Conservation (phyloP, 2,113 vertebrate genomes). For the Natator depressus region DNA sequence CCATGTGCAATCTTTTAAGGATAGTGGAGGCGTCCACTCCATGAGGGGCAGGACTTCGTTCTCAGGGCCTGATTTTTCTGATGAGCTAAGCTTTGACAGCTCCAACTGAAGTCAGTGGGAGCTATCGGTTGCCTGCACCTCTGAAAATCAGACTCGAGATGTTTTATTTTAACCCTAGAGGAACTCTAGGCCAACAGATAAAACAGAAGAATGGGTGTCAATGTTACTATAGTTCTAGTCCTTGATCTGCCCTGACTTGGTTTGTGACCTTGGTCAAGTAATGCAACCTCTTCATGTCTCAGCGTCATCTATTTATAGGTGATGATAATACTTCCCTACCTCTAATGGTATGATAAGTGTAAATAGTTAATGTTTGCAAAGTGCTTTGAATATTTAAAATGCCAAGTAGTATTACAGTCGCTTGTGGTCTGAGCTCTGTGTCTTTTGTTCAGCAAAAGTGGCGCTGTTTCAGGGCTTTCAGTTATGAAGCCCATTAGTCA, state of each 20-base stretch:
- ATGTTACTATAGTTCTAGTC: not conserved
- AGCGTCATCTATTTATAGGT: not conserved
- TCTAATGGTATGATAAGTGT: not conserved
- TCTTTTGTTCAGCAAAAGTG: not conserved
- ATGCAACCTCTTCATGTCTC: not conserved
- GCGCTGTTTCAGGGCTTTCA: not conserved
- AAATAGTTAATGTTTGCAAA: not conserved
- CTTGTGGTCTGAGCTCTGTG: not conserved
- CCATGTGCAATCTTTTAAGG: not conserved
- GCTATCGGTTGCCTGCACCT: not conserved
- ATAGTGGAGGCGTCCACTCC: not conserved
- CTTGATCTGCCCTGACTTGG: not conserved
- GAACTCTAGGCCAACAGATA: not conserved
- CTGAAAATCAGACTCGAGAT: not conserved
- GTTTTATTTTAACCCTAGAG: not conserved
- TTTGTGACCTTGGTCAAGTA: not conserved
- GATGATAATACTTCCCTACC: not conserved
- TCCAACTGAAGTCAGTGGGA: not conserved
- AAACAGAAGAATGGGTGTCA: not conserved
- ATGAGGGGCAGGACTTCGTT: not conserved
- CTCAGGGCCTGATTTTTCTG: not conserved
- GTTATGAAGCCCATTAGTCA: not conserved
- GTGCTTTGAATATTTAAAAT: not conserved
- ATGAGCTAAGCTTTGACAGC: not conserved
- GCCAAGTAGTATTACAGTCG: not conserved